Evolutionary conservation across 2,888 invertebrate genomes (phyloP).

Genomic region (Aspidiotus rigidus): DNA sequence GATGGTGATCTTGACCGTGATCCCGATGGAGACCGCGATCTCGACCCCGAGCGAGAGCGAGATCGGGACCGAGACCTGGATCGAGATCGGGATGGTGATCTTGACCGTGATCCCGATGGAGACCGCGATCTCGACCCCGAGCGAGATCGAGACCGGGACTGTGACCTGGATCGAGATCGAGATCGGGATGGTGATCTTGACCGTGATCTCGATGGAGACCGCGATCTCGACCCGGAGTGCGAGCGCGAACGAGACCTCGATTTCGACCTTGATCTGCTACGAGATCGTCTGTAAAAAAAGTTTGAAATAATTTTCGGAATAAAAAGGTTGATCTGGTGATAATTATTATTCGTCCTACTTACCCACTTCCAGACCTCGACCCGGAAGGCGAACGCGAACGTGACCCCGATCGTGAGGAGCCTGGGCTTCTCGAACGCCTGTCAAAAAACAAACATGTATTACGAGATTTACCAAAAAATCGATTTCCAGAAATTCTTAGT

Average conservation of each 20-base stretch:
- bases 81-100: slow-evolving; percentile 40
- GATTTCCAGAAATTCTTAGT: background rate
- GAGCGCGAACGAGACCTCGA: slow-evolving; percentile 44
- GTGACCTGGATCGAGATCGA: slow-evolving; percentile 40
- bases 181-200: slow-evolving; percentile 38
- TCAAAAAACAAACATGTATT: slow-evolving; percentile 27
- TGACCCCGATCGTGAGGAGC: slow-evolving; percentile 34
- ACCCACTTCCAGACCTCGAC: slow-evolving; percentile 41
- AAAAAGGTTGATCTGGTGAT: background rate
- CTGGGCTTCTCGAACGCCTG: slow-evolving; percentile 38
- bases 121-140: slow-evolving; percentile 41
- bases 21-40: background rate
- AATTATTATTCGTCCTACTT: background rate
- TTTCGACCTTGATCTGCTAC: slow-evolving; percentile 42
- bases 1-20: background rate
- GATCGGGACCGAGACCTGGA: slow-evolving; percentile 37
- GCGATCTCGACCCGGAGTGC: slow-evolving; percentile 22
- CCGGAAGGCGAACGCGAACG: slow-evolving; percentile 35
- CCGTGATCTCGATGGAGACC: slow-evolving; percentile 41
- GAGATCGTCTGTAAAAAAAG: slow-evolving; percentile 1
- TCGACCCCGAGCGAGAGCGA: slow-evolving; percentile 20
- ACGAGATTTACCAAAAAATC: too few species aligned
- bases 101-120: slow-evolving; percentile 33
- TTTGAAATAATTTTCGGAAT: background rate
- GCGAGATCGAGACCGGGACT: slow-evolving; percentile 39